Conservation (phyloP, 1,140 invertebrate genomes). For the Musca vetustissima region DNA sequence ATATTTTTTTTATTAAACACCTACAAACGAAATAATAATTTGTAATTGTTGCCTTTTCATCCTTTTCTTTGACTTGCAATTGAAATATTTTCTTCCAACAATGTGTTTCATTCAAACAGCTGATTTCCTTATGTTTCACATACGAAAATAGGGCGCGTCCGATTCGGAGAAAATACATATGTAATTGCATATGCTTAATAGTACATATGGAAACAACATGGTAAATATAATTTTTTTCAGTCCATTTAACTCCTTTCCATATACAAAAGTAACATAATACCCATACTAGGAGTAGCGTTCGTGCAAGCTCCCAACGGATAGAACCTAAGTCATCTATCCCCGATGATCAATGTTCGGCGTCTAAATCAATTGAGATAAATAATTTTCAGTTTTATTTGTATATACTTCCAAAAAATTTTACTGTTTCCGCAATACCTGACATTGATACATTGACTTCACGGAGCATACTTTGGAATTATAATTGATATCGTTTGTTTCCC, state of each 20-base stretch:
- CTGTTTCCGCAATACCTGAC: conserved; percentile 77
- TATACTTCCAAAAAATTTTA: conserved; percentile 98
- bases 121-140: too few species aligned
- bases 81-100: too few species aligned
- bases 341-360: conserved; percentile 78
- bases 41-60: too few species aligned
- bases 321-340: conserved; percentile 78
- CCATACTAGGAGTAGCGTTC: conserved; percentile 87
- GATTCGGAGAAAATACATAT: too few species aligned
- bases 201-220: conserved; percentile 90
- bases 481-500: conserved; percentile 62
- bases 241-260: conserved; percentile 97
- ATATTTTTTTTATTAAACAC: too few species aligned
- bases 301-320: conserved; percentile 88
- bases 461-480: conserved; percentile 66
- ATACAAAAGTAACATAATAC: conserved; percentile 95
- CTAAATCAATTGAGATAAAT: conserved; percentile 63
- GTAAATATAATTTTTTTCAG: conserved; percentile 96
- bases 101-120: too few species aligned
- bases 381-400: conserved; percentile 30
- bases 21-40: too few species aligned
- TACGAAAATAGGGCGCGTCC: too few species aligned
- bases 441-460: conserved; percentile 65
- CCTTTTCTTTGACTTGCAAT: too few species aligned
- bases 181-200: too few species aligned